Conservation (phyloP, 2,797 vertebrate species). For the Muscicapa striata region DNA sequence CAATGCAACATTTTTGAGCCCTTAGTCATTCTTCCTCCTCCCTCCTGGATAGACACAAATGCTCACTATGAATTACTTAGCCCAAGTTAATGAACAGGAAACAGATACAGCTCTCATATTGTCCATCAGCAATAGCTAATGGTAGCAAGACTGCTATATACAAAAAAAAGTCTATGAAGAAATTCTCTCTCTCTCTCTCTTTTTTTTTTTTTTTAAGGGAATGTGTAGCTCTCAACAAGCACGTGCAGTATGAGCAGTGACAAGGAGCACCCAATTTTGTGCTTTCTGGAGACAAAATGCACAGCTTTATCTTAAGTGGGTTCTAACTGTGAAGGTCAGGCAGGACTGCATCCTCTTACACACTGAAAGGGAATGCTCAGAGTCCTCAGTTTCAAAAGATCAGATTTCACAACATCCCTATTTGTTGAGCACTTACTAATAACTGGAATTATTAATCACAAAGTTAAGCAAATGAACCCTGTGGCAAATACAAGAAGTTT, state of each 20-base stretch:
- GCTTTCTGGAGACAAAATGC: not conserved
- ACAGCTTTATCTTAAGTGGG: rapidly evolving
- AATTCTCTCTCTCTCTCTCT: rapidly evolving
- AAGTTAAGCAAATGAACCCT: not conserved
- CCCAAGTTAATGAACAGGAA: not conserved
- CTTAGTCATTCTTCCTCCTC: not conserved
- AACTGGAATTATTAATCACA: not conserved
- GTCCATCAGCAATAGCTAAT: not conserved
- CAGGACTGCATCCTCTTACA: not conserved
- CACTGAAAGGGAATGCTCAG: not conserved
- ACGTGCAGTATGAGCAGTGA: not conserved
- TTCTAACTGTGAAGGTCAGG: not conserved
- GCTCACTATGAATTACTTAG: not conserved
- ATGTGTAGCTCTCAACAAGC: not conserved
- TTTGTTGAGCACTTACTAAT: not conserved
- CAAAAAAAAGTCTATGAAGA: not conserved
- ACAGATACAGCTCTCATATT: not conserved
- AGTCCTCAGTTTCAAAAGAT: not conserved
- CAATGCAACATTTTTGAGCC: not conserved
- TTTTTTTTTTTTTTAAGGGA: not conserved
- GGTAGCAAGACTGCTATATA: not conserved
- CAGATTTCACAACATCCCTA: not conserved
- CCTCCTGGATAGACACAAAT: not conserved
- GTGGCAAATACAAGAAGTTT: not conserved
- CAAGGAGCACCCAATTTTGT: not conserved